Evolutionary conservation across 2,113 vertebrate species (phyloP), one percentile per base, ranked within the genome.

Genomic region (Silurus meridionalis): DNA sequence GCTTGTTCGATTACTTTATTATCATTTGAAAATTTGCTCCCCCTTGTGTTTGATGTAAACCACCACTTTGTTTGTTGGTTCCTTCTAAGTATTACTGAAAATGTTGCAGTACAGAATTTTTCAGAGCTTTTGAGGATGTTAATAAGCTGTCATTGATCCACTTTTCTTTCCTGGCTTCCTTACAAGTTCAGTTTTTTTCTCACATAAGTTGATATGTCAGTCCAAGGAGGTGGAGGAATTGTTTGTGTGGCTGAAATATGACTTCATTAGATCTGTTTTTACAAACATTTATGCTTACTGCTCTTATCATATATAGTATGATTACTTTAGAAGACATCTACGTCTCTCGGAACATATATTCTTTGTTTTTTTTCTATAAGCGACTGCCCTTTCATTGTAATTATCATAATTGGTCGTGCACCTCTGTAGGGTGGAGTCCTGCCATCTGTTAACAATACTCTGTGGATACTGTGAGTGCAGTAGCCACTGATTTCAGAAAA

Each of bases 381-480:
- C 5, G 6, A 57, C 53, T 57, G 37, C 58, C 63, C 2, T 63
- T 50, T 14, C 80, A 52, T 3, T 25, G 23, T 66, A 66, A 82
- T 66, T 82, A 48, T 50, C 60, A 10, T 52, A 82, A 52, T 82
- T 52, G 80, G 5, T 19, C 46, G 50, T 53, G 23, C 80, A 66
- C 25, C 61, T 25, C 63, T n/a, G 23, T 17, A 53, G 13, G 61
- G 48, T 4, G 21, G 58, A 61, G 4, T 37, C 17, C 17, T 63
- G 23, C 61, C 17, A 53, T 66, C 60, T 53, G 61, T 66, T 66
- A 82, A 82, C 80, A 82, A 25, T 28, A 66, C 10, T 66, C 48
- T 25, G 23, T 82, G 48, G 7, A 25, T 61, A 4, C 46, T 66
- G 37, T n/a, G 60, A 50, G 10, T 82, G n/a, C 19, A 50, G 60